phyloP scores from a whole-genome alignment of 2,113 vertebrate species.

The Dinomys branickii region DNA sequence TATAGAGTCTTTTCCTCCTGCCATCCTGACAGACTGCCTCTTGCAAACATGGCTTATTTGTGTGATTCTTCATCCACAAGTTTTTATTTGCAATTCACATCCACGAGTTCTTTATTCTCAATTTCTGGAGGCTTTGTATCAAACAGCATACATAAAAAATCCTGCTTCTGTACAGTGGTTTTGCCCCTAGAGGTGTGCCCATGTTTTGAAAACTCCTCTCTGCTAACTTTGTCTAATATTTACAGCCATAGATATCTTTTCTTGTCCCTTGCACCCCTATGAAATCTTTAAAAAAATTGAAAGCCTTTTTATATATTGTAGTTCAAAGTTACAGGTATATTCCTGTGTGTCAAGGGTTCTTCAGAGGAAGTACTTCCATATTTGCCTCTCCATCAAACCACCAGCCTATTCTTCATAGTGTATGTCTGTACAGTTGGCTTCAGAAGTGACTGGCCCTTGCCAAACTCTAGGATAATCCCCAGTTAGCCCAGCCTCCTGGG shows the following conservation, averaged over 20 bases:
- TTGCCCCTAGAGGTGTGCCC: neutral
- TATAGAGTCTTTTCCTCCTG: neutral
- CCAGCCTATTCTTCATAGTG: neutral
- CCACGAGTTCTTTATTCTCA: neutral
- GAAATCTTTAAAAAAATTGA: neutral
- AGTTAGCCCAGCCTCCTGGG: no score
- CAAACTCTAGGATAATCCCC: neutral
- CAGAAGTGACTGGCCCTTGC: neutral
- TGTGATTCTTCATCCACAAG: neutral
- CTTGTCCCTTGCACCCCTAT: neutral
- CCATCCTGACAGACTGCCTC: constrained; percentile 38
- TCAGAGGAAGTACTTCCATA: neutral
- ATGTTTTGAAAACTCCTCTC: neutral
- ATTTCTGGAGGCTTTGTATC: neutral
- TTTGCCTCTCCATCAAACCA: neutral
- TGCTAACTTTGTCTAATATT: neutral
- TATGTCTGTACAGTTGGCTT: neutral
- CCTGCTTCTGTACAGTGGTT: neutral
- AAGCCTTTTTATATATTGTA: neutral
- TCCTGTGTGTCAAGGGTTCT: neutral
- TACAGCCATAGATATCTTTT: neutral
- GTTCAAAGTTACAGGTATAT: neutral
- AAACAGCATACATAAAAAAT: neutral
- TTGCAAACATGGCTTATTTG: constrained; percentile 3
- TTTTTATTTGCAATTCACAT: neutral